Evolutionary conservation across 2,888 invertebrate species (phyloP), one percentile per base, ranked within the genome.

Genomic region (Drosophila mimetica): DNA sequence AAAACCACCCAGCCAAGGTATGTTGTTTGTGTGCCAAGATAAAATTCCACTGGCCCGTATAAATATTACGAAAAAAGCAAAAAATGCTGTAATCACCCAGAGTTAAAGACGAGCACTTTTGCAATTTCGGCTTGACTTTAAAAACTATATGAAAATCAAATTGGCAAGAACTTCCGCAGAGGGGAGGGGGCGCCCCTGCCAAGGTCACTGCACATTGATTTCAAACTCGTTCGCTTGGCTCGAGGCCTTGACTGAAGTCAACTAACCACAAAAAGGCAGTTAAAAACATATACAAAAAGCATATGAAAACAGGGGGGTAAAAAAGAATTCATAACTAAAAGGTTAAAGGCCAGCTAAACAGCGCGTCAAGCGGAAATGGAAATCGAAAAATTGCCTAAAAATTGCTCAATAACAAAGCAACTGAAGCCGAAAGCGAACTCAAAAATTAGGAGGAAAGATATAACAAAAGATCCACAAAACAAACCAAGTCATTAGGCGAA

Each of bases 321-420:
- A 30, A 71, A 52, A 51, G 48, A 34, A 51, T 51, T 20, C 44
- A 46, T 39, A 53, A 59, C 32, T 20, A 22, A 58, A 79, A 83
- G 66, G 70, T 67, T 55, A 83, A 74, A 74, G 79, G 55, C 76
- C 66, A 55, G 42, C 16, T 46, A 41, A 42, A 50, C n/a, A 67
- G 39, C 48, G 53, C 52, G 55, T 75, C 54, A 66, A 74, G 64
- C 61, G 64, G 63, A 79, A 76, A 76, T 64, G 57, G 51, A 79
- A 46, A 53, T 51, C n/a, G n/a, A 53, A 57, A 58, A 30, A 52
- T 30, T 16, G 36, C 44, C 64, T 14, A 36, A 37, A 71, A 69
- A 58, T 54, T 50, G 28, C 46, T 30, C 36, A 54, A 69, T 52
- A 61, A 42, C 51, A 46, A 65, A 63, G 46, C 41, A 34, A 50